Base-by-base conservation (phyloP, 2,888 invertebrate genomes). In the Eristalinus aeneus region DNA sequence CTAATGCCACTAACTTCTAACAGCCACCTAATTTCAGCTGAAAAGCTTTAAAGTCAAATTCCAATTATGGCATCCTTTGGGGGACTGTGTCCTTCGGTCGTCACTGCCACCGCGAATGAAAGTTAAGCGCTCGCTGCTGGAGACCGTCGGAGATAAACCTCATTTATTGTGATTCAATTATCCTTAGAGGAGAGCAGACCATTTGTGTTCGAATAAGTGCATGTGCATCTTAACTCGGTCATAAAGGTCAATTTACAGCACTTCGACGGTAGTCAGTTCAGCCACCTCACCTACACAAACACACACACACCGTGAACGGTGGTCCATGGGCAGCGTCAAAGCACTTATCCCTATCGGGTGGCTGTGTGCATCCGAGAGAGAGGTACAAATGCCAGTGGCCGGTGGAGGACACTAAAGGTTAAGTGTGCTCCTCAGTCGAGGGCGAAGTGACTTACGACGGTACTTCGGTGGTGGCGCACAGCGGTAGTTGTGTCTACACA, bases 101-200 rank as follows among this genome's bases (percentile, higher is more conserved):
- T 46, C 46, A 46, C 16, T 46, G 46, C 6, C 16, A 16, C 46
- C 16, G 46, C 8, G 46, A n/a, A n/a, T n/a, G n/a, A 27, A 12
- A 56, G 5, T 56, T 27, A 53, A 5, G 11, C 10, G 32, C 10
- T 20, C 22, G 34, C 8, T 16, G 46, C 16, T 34, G 31, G 22
- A 4, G 9, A 27, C 0, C 0, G 27, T 16, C 34, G 22, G 39
- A 34, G 39, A n/a, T 71, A 75, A 61, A 73, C 68, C 76, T 73
- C 60, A 72, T 76, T 85, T 76, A 76, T 80, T 64, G 75, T 76
- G 63, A 81, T 85, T 85, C 72, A 81, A 81, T 85, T 85, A 85
- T 81, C 75, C 67, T 81, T 74, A 72, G 71, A 63, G 73, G 67
- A 16, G 46, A 46, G 46, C 46, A 46, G 46, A 58, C 67, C 78